These are phyloP conservation scores for Limosa lapponica DNA, from an alignment of 2,797 vertebrate species.

Conservation along the genomic window DNA sequence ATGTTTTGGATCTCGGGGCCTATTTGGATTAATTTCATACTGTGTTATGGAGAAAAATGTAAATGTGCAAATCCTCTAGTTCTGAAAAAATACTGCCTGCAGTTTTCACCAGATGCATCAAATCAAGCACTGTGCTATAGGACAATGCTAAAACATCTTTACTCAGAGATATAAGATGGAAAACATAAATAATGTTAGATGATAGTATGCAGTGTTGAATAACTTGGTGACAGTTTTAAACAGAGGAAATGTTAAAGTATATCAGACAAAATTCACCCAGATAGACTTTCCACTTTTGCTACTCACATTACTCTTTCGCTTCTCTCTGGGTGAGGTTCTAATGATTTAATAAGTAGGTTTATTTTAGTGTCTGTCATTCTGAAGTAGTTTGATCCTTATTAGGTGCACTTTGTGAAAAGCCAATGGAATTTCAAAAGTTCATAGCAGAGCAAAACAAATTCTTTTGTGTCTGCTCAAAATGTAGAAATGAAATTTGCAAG, in stretches of 20 bases:
- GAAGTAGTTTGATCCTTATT: background rate
- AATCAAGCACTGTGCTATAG: background rate
- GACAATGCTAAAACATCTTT: background rate
- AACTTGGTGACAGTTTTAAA: background rate
- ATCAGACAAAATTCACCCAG: background rate
- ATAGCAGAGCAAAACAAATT: background rate
- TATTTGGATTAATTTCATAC: background rate
- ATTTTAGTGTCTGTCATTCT: background rate
- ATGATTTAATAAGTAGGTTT: background rate
- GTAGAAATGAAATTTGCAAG: background rate
- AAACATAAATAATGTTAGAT: background rate
- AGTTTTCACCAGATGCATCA: background rate
- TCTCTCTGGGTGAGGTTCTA: background rate
- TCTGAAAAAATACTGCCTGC: background rate
- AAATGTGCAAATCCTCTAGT: background rate
- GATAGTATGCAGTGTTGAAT: background rate
- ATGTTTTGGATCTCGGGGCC: background rate
- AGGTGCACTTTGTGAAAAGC: background rate
- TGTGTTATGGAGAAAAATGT: background rate
- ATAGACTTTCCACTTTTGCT: background rate
- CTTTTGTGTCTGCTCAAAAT: background rate
- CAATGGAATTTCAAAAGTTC: background rate
- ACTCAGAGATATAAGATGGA: background rate
- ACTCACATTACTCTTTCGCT: background rate
- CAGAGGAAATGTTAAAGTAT: background rate